Percentiles rank a stretch among this genome's conserved stretches.
phyloP scores from a whole-genome alignment of 2,797 vertebrate species.

The Sebastiscus albofasciatus region DNA sequence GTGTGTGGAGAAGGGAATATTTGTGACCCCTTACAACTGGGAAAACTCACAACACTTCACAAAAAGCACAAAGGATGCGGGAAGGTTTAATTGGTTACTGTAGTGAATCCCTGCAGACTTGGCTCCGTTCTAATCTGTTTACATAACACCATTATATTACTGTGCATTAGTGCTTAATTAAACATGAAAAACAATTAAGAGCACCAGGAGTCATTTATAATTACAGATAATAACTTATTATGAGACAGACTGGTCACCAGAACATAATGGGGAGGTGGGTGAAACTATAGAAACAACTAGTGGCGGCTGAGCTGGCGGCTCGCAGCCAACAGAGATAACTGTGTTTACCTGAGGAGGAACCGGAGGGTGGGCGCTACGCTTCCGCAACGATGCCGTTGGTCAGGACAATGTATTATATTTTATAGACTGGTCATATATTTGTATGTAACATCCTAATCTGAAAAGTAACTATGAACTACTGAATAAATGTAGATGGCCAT shows the following conservation, averaged over 20 bases:
- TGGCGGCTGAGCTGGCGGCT: no score
- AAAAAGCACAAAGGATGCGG: not conserved
- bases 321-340: no score
- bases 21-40: not conserved
- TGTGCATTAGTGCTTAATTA: not conserved
- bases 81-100: not conserved
- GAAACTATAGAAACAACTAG: not conserved
- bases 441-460: not conserved
- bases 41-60: not conserved
- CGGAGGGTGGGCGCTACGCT: no score
- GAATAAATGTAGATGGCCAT: not conserved
- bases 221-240: not conserved
- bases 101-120: not conserved
- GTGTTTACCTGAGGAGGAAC: no score
- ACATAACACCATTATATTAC: not conserved
- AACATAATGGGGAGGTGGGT: not conserved
- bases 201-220: not conserved
- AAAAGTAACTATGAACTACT: not conserved
- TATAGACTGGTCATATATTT: not conserved
- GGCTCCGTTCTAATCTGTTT: not conserved
- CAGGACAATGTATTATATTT: not conserved
- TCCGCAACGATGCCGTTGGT: no score
- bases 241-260: not conserved
- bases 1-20: not conserved
- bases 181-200: constrained; percentile 5